Base-by-base conservation (phyloP, 2,797 vertebrate species). In the Dromococcyx pavoninus region DNA sequence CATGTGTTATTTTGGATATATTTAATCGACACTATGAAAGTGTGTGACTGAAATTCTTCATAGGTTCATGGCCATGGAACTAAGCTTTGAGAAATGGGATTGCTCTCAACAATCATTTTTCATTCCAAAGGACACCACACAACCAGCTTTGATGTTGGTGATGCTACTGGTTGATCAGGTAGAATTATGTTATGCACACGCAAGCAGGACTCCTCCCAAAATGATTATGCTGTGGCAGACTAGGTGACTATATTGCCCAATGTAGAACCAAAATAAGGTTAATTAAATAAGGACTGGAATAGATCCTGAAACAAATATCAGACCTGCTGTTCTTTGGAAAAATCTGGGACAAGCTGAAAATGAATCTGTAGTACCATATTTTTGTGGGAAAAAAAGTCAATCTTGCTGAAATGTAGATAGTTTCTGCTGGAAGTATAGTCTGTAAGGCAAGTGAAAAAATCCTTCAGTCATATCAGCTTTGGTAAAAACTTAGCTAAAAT, bases 181-280 rank as follows among this genome's bases (percentile, higher is more conserved):
- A 15, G 28, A 0, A 0, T 12, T 46, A 10, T n/a, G 35, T 24
- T 46, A 4, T 8, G 11, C 18, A 39, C 5, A 11, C 37, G 46
- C 13, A 17, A 28, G 39, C 0, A 1, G 10, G 32, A 21, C 8
- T 64, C 30, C 24, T 76, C 33, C 28, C 30, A 35, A 18, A 51
- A 65, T 7, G 11, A 28, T 17, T 60, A 35, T 7, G 6, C 13
- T 67, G 2, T 1, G 2, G 21, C 74, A 56, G n/a, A 60, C n/a
- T 9, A 32, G 7, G 13, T 78, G 35, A 53, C 21, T 53, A 6
- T 22, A 43, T 39, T n/a, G 21, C 11, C 66, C 27, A 39, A 2
- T 30, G 30, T 4, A 75, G 22, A 72, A 8, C 15, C 13, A 24
- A 10, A 35, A 46, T 10, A 46, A 51, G 1, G 25, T 76, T 69